Base-by-base conservation (phyloP, 2,888 invertebrate species). In the Eristalis intricaria region DNA sequence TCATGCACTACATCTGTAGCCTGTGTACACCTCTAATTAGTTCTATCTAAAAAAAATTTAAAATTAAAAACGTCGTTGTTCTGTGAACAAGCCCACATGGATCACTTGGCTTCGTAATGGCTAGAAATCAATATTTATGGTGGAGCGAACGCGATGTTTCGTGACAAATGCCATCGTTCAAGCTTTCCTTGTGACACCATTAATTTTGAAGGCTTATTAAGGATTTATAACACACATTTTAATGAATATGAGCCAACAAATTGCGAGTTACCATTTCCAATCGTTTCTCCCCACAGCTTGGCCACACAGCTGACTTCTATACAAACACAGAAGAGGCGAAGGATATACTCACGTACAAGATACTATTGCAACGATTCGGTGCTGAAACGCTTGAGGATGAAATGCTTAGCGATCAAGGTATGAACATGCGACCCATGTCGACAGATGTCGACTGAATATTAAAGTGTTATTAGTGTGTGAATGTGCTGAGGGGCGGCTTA, bases 381-480 rank as follows among this genome's bases (percentile, higher is more conserved):
- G 96, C 96, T 89, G 95, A 96, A 90, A 94, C 95, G 40, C 92
- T 94, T 79, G 95, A 95, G 66, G 94, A 96, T 89, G 95, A 95
- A 91, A 95, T 97, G 95, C 94, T 97, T 84, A 94, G 94, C 88
- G 97, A 97, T 93, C 96, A 96, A 96, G 97, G 97, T 97, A 95
- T 89, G 90, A 78, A 74, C 60, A 60, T 60, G 60, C 60, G 60
- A 60, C 26, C 15, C 19, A 8, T 19, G 50, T 50, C 50, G 50
- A 50, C 50, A 50, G 19, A 19, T 50, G 50, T 50, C 50, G 50
- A 19, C 50, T 50, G 19, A 50, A 50, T 19, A 50, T 50, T 50
- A 50, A 50, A 19, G 35, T 60, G 61, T 78, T 73, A 65, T 75
- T 73, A 50, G 83, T 82, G 70, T 82, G 70, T 76, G 60, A 69